A percentile compares a stretch with the other conserved stretches of the same genome.
phyloP scores from a whole-genome alignment of 2,113 vertebrate genomes.

The Poeciliopsis retropinna region DNA sequence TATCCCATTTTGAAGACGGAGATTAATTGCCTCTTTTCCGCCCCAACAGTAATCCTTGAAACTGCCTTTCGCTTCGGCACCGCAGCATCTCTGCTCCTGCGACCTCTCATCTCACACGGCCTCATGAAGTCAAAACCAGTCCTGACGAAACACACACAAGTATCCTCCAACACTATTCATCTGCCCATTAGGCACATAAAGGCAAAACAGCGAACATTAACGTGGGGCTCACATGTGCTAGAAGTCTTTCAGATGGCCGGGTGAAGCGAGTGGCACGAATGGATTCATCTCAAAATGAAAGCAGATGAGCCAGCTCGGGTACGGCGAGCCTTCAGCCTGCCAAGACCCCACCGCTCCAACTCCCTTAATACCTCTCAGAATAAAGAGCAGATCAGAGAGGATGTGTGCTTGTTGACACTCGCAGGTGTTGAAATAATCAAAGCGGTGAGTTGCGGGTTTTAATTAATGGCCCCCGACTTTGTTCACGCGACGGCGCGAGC shows the following conservation, averaged over 20 bases:
- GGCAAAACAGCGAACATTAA: slow-evolving; percentile 37
- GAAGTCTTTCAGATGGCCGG: slow-evolving; percentile 21
- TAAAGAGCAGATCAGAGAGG: slow-evolving; percentile 40
- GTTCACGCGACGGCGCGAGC: slow-evolving; percentile 20
- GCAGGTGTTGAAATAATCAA: slow-evolving; percentile 50
- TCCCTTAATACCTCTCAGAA: slow-evolving; percentile 27
- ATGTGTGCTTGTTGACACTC: slow-evolving; percentile 64
- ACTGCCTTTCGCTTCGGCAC: slow-evolving; percentile 66
- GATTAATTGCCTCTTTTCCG: slow-evolving; percentile 81
- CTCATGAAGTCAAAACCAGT: slow-evolving; percentile 39
- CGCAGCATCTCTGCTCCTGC: slow-evolving; percentile 56
- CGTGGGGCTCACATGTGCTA: not conserved
- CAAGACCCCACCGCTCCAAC: slow-evolving; percentile 19
- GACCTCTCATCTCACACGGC: slow-evolving; percentile 27
- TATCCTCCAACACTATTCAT: slow-evolving; percentile 50
- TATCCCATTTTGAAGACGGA: slow-evolving; percentile 70
- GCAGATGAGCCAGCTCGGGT: slow-evolving; percentile 12
- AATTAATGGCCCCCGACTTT: slow-evolving; percentile 68
- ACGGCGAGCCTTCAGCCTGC: slow-evolving; percentile 32
- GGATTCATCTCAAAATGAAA: slow-evolving; percentile 49
- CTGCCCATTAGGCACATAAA: slow-evolving; percentile 63
- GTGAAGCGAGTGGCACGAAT: slow-evolving; percentile 17
- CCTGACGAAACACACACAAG: slow-evolving; percentile 15
- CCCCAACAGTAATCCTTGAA: slow-evolving; percentile 80
- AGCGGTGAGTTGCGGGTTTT: slow-evolving; percentile 48